phyloP scores from a whole-genome alignment of 2,113 vertebrate genomes.

The Pseudopodoces humilis region DNA sequence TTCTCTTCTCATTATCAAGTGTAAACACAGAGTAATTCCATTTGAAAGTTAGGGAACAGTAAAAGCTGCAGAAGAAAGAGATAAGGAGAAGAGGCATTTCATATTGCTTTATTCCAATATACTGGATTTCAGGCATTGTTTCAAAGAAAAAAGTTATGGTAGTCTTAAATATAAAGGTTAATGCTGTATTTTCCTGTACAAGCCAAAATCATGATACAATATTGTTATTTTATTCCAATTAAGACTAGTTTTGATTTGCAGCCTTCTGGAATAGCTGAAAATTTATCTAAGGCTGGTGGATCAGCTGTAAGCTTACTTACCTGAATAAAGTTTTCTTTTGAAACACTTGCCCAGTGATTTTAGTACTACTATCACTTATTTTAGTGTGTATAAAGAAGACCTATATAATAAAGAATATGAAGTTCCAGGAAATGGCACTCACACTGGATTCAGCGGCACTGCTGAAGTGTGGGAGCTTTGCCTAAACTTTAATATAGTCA shows the following conservation, averaged over 20 bases:
- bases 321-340: neutral
- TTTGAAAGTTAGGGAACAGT: neutral
- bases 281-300: neutral
- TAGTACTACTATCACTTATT: neutral
- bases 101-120: neutral
- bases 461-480: neutral
- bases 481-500: neutral
- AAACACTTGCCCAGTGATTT: neutral
- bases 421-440: neutral
- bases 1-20: neutral
- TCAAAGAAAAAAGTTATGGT: neutral
- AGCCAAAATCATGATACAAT: neutral
- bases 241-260: neutral
- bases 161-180: neutral
- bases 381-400: neutral
- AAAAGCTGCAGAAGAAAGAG: neutral
- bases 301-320: neutral
- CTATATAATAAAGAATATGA: neutral
- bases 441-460: accelerated
- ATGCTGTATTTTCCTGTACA: neutral
- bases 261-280: neutral
- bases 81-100: neutral
- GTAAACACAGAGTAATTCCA: neutral
- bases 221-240: neutral
- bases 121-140: neutral